Evolutionary conservation across 2,888 invertebrate species (phyloP).

Genomic region (Parnassius glacialis): DNA sequence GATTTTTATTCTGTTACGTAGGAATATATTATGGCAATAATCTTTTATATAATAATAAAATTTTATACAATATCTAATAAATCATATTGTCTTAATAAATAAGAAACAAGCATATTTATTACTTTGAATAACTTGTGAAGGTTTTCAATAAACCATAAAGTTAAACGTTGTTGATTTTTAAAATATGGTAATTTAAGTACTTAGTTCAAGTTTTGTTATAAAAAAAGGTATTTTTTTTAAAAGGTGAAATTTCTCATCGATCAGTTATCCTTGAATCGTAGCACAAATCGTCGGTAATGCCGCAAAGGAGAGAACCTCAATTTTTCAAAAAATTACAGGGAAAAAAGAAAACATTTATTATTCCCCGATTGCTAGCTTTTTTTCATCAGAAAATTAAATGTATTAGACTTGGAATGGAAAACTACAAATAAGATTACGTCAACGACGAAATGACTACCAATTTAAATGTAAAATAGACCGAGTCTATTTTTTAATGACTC

Average conservation of each 20-base stretch:
- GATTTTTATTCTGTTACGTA: too few relatives aligned
- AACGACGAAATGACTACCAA: constrained; percentile 3
- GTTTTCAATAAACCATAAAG: constrained; percentile 3
- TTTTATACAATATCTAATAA: too few relatives aligned
- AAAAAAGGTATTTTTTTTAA: background rate
- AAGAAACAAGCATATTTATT: background rate
- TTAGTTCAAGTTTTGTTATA: background rate
- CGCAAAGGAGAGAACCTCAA: too few relatives aligned
- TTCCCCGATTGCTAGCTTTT: too few relatives aligned
- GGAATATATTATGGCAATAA: too few relatives aligned
- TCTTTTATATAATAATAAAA: too few relatives aligned
- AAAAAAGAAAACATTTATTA: too few relatives aligned
- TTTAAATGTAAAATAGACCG: constrained; percentile 27
- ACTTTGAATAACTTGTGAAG: constrained; percentile 10
- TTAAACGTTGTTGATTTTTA: background rate
- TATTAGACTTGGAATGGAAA: too few relatives aligned
- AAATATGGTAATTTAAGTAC: background rate
- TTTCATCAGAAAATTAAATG: too few relatives aligned
- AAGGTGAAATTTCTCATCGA: constrained; percentile 6
- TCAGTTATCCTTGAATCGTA: constrained; percentile 5
- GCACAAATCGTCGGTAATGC: background rate
- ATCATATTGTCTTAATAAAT: too few relatives aligned
- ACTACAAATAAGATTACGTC: too few relatives aligned
- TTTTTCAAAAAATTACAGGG: too few relatives aligned
- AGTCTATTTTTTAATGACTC: constrained; percentile 14